These are phyloP conservation scores for Pogonocichla stellata DNA, from an alignment of 2,113 vertebrate species.

Conservation along the genomic window DNA sequence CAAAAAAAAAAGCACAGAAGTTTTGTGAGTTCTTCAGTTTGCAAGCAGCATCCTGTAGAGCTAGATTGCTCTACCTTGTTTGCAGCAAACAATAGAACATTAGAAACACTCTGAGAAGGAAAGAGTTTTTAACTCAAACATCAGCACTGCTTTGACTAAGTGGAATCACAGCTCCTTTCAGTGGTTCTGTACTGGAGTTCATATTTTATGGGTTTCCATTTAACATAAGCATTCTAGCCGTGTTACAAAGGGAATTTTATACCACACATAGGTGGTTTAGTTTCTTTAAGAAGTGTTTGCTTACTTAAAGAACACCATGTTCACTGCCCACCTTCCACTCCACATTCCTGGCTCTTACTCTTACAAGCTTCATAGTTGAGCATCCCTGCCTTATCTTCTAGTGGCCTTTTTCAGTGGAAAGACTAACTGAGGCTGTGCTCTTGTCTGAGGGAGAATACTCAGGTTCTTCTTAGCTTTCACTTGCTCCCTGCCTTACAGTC, in stretches of 20 bases:
- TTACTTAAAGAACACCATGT: background rate
- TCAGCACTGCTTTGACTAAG: background rate
- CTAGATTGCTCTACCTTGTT: background rate
- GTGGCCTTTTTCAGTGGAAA: background rate
- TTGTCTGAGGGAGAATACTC: background rate
- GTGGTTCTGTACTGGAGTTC: background rate
- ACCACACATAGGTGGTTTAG: background rate
- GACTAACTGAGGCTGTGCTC: background rate
- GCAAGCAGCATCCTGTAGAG: background rate
- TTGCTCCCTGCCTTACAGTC: background rate
- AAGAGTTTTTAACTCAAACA: background rate
- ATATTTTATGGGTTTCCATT: background rate
- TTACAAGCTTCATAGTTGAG: background rate
- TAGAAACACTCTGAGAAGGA: background rate
- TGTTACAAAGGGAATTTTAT: background rate
- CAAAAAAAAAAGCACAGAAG: background rate
- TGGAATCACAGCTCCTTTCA: background rate
- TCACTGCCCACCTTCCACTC: background rate
- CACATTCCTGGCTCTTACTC: background rate
- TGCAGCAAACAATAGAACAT: background rate
- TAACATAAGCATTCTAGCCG: background rate
- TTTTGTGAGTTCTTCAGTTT: conserved; percentile 7
- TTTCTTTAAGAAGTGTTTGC: background rate
- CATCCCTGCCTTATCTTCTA: background rate
- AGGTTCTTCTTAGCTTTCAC: background rate